Conservation (phyloP, 2,888 invertebrate genomes). For the Tribolium freemani region DNA sequence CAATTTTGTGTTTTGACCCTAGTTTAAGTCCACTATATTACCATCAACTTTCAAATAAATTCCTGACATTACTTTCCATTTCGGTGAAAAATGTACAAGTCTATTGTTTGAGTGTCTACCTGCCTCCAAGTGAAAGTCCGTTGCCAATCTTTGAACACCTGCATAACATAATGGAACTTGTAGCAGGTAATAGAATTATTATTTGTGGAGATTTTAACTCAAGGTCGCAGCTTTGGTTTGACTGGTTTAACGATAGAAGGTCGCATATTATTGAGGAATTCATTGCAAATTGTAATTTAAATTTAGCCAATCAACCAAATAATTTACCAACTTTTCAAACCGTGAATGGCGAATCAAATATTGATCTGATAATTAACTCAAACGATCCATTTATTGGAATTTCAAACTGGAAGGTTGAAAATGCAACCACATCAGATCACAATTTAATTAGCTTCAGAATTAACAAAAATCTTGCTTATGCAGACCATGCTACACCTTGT, state of each 20-base stretch:
- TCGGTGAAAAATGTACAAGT: neutral
- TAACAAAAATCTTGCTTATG: neutral
- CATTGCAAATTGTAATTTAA: neutral
- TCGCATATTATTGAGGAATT: conserved; percentile 8
- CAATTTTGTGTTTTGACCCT: neutral
- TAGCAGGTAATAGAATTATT: neutral
- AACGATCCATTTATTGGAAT: neutral
- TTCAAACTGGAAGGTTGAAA: neutral
- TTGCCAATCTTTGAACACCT: neutral
- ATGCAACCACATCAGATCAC: neutral
- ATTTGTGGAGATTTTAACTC: conserved; percentile 14
- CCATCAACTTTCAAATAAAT: neutral
- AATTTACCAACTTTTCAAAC: conserved; percentile 21
- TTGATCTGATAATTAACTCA: conserved; percentile 1
- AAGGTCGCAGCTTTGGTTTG: conserved; percentile 3
- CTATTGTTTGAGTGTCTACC: neutral
- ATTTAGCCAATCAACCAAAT: neutral
- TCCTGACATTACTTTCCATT: neutral
- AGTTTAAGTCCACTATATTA: neutral
- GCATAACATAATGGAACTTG: neutral
- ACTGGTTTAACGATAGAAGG: neutral
- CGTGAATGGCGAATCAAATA: conserved; percentile 15
- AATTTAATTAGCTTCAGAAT: neutral
- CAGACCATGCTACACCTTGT: neutral
- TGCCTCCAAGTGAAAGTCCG: neutral